Evolutionary conservation across 2,113 vertebrate species (phyloP), one percentile per base, ranked within the genome.

Genomic region (Lipophrys pholis): DNA sequence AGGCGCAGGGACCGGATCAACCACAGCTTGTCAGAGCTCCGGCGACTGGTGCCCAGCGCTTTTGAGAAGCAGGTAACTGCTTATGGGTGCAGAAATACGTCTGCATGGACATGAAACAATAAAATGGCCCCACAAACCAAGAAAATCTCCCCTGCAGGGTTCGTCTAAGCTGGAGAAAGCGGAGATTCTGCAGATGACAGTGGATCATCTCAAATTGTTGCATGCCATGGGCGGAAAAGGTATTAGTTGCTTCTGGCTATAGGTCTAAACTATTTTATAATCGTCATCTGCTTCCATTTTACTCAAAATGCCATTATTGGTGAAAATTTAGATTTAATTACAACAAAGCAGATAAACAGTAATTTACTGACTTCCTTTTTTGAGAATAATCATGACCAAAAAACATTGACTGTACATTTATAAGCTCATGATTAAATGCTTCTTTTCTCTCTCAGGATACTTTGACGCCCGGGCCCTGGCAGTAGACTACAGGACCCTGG

Each of bases 161-260:
- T 97, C 96, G 17, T 97, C 97, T 30, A 98, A 98, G 84, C 88
- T 97, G 89, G 97, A 98, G 89, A 98, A 98, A 85, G 96, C 97
- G 0, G 96, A 98, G 90, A 97, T 98, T 73, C 93, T 98, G 35
- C 97, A 98, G 86, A 97, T 98, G 97, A 98, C 97, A 0, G 97
- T 98, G 74, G 97, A 98, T 83, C 96, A 98, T 81, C 90, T 98
- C 65, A 98, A 98, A 91, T 95, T 97, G 90, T 93, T 98, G 73
- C 96, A 97, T 0, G 95, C 97, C 80, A 96, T 96, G 66, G 96
- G 96, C 39, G 96, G 95, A 11, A 87, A 97, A 93, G 97, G 97
- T 98, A 85, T 82, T 55, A 40, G 7, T 42, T 21, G 1, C 35
- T 36, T 3, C 7, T 60, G 52, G 30, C 3, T 5, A 17, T 3